These are phyloP conservation scores for Trichonephila clavipes DNA, from an alignment of 1,140 invertebrate genomes.

Conservation along the genomic window DNA sequence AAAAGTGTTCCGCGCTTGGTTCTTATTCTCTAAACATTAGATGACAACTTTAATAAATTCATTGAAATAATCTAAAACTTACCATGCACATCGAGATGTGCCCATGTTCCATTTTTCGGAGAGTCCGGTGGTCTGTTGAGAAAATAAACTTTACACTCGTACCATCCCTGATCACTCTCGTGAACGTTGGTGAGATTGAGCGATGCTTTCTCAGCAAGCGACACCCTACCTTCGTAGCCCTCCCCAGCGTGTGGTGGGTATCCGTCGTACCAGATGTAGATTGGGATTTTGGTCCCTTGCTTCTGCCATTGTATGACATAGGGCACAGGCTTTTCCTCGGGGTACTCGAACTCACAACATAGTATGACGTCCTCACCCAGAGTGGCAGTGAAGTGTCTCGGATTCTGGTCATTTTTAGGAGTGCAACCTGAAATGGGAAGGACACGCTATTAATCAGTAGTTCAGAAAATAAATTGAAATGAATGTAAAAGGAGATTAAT, in stretches of 20 bases:
- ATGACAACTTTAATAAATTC: too few relatives aligned
- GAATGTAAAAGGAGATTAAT: background rate
- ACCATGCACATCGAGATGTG: constrained; percentile 97
- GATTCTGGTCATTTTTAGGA: constrained; percentile 61
- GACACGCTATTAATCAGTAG: background rate
- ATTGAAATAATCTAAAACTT: constrained; percentile 78
- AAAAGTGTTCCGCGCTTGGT: too few relatives aligned
- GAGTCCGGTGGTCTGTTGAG: constrained; percentile 94
- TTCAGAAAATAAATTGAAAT: too few relatives aligned
- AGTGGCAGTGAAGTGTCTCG: constrained; percentile 96
- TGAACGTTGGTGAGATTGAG: constrained; percentile 96
- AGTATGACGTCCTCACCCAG: constrained; percentile 96
- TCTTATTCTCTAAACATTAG: too few relatives aligned
- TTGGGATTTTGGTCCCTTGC: constrained; percentile 92
- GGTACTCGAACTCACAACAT: constrained; percentile 97
- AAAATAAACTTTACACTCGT: constrained; percentile 97
- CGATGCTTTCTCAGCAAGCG: constrained; percentile 91
- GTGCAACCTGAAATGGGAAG: background rate
- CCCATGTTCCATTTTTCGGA: constrained; percentile 96
- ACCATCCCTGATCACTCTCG: constrained; percentile 97
- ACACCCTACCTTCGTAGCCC: constrained; percentile 94
- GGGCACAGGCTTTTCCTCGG: constrained; percentile 94
- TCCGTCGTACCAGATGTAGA: constrained; percentile 98
- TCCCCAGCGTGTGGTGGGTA: constrained; percentile 96
- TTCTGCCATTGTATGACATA: constrained; percentile 99